Evolutionary conservation across 2,797 vertebrate species (phyloP).

Genomic region (Silurus lanzhouensis): DNA sequence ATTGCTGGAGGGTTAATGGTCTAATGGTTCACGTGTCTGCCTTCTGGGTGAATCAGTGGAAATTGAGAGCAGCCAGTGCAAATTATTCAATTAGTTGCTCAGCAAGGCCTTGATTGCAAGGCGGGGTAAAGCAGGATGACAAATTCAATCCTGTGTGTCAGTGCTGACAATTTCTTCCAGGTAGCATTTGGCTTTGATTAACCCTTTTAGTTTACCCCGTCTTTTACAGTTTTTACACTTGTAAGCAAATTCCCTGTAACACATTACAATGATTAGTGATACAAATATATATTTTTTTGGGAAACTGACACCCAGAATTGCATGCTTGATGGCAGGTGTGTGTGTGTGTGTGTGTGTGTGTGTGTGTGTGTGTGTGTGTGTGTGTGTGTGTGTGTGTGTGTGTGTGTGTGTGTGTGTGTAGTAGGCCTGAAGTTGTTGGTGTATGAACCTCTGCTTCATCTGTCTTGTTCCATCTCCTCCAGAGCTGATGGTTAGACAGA

Average conservation of each 20-base stretch:
- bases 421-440: too few species aligned
- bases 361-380: background rate
- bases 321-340: background rate
- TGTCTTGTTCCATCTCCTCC: too few species aligned
- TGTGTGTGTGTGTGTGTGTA: too few species aligned
- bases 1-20: conserved; percentile 13
- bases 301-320: background rate
- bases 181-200: conserved; percentile 31
- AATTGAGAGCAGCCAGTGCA: conserved; percentile 36
- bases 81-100: conserved; percentile 43
- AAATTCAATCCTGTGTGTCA: conserved; percentile 32
- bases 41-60: conserved; percentile 35
- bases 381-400: too few species aligned
- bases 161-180: conserved; percentile 40
- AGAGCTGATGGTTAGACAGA: too few species aligned
- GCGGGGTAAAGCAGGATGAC: conserved; percentile 28
- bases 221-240: conserved; percentile 1
- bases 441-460: too few species aligned
- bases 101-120: conserved; percentile 35
- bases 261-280: background rate
- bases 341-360: background rate
- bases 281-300: background rate
- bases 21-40: conserved; percentile 26
- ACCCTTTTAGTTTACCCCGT: background rate
- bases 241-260: background rate